Evolutionary conservation across 2,797 vertebrate genomes (phyloP).

Genomic region (Coccyzus lansbergi): DNA sequence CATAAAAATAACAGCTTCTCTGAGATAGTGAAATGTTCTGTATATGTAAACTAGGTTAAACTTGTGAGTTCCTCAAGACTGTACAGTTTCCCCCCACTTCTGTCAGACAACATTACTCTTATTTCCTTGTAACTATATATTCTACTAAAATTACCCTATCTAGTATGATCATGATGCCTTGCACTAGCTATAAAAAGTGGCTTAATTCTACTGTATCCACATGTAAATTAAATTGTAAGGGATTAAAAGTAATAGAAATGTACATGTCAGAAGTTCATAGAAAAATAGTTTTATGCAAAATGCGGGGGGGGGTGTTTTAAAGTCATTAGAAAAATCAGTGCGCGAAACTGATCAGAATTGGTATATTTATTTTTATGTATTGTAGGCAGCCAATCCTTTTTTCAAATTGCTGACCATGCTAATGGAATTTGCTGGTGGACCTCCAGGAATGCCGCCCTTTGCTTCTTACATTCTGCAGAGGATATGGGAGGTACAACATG

Average conservation of each 20-base stretch:
- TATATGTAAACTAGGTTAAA: not conserved
- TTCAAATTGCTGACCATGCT: constrained; percentile 98
- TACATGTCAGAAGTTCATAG: not conserved
- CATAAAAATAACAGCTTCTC: not conserved
- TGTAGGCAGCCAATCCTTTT: constrained; percentile 95
- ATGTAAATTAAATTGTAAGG: not conserved
- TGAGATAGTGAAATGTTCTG: not conserved
- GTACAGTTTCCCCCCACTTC: not conserved
- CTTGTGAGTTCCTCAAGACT: not conserved
- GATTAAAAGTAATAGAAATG: not conserved
- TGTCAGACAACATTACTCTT: not conserved
- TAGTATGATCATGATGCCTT: not conserved
- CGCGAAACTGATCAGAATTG: not conserved
- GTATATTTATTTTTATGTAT: not conserved
- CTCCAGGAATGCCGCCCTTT: constrained; percentile 97
- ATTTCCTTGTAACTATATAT: not conserved
- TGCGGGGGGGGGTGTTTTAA: not conserved
- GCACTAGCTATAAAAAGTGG: not conserved
- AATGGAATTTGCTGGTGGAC: constrained; percentile 97
- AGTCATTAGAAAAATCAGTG: not conserved
- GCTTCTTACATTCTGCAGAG: constrained; percentile 97
- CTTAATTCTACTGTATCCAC: not conserved
- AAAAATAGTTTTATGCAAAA: not conserved
- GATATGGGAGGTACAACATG: constrained; percentile 93
- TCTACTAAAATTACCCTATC: not conserved